Conservation (phyloP, 2,113 vertebrate species). For the Oxygymnocypris stewartii region DNA sequence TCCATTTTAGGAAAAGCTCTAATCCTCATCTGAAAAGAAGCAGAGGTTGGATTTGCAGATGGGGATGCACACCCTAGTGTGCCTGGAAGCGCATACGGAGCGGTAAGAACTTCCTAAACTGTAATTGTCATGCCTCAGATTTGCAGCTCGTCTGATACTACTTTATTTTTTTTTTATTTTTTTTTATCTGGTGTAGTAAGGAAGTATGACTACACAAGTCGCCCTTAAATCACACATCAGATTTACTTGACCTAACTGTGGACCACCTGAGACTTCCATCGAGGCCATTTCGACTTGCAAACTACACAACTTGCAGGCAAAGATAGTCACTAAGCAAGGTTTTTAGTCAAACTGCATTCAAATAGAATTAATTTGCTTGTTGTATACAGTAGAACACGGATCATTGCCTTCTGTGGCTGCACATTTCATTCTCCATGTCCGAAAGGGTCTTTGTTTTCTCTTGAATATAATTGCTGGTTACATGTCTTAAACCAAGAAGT, state of each 20-base stretch:
- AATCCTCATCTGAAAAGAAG: slow-evolving; percentile 71
- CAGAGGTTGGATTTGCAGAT: slow-evolving; percentile 46
- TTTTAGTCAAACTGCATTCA: slow-evolving; percentile 40
- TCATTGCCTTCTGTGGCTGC: slow-evolving; percentile 4
- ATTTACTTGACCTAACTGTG: slow-evolving; percentile 16
- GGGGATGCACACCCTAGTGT: slow-evolving; percentile 8
- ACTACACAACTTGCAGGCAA: background rate
- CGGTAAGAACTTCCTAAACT: slow-evolving; percentile 13
- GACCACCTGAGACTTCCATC: background rate
- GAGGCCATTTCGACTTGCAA: background rate
- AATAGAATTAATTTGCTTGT: background rate
- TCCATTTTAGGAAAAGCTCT: slow-evolving; percentile 65
- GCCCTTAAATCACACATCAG: slow-evolving; percentile 7
- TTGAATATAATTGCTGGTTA: background rate
- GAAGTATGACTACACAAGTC: background rate
- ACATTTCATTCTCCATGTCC: background rate
- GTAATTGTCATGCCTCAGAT: slow-evolving; percentile 15
- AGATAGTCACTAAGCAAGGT: background rate
- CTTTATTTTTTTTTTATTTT: background rate
- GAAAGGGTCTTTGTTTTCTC: background rate
- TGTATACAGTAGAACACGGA: background rate
- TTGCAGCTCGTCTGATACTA: background rate
- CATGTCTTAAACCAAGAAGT: slow-evolving; percentile 23
- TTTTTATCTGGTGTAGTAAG: background rate
- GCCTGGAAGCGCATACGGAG: slow-evolving; percentile 7